phyloP scores from a whole-genome alignment of 2,888 invertebrate genomes.

The Andrena bucephala region DNA sequence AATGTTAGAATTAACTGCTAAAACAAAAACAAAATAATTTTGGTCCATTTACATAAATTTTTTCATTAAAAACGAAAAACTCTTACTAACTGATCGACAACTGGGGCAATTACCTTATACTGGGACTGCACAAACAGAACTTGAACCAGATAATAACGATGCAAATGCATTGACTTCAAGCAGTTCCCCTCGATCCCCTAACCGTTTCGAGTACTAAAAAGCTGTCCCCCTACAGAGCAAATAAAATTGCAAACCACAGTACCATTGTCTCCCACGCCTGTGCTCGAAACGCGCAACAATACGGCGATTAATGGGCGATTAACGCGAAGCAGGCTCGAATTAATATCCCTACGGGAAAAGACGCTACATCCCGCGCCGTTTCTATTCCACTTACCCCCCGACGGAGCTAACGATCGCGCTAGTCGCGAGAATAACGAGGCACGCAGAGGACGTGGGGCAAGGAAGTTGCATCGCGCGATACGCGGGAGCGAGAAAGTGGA shows the following conservation, averaged over 20 bases:
- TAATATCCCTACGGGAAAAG: constrained; percentile 6
- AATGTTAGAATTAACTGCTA: no score
- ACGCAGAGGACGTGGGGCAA: constrained; percentile 17
- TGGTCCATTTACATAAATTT: no score
- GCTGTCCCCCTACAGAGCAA: no score
- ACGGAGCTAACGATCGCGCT: constrained; percentile 51
- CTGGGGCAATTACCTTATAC: no score
- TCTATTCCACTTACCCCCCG: neutral
- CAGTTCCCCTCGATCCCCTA: no score
- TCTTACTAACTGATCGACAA: no score
- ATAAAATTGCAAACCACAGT: neutral
- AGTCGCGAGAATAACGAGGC: constrained; percentile 49
- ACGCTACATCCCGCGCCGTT: constrained; percentile 3
- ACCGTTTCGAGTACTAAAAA: no score
- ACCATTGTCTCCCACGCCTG: neutral
- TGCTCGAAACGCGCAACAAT: neutral
- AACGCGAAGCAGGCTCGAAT: constrained; percentile 22
- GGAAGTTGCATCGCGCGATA: constrained; percentile 36
- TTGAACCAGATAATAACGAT: no score
- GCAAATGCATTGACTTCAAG: no score
- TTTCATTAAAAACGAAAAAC: no score
- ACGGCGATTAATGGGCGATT: constrained; percentile 36
- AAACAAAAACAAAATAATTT: no score
- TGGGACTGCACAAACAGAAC: no score
- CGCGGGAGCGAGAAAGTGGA: constrained; percentile 8